Evolutionary conservation across 92 coral and sea anemone genomes (phyloP).

Genomic region (Actinostola sp.): DNA sequence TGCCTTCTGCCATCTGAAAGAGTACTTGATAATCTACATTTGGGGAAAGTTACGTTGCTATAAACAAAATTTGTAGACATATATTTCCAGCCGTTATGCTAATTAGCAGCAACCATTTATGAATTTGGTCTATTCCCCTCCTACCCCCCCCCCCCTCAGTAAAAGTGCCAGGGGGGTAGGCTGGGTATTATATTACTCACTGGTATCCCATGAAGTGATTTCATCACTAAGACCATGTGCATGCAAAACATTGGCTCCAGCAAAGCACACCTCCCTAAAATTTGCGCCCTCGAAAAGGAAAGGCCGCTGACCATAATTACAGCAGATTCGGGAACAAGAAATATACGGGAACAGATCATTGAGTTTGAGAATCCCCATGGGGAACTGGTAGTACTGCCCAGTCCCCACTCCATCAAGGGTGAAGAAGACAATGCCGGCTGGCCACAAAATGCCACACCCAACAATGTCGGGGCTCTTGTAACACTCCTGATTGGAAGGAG

Average conservation of each 20-base stretch:
- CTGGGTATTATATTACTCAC: background rate
- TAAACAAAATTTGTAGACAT: too few relatives aligned
- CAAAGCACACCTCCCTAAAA: constrained; percentile 58
- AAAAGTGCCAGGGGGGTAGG: background rate
- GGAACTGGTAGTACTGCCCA: constrained; percentile 72
- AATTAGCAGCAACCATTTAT: background rate
- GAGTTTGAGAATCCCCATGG: constrained; percentile 48
- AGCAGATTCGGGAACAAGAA: constrained; percentile 82
- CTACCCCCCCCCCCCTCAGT: background rate
- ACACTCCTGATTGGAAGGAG: constrained; percentile 65
- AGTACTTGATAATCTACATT: too few relatives aligned
- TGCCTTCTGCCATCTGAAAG: too few relatives aligned
- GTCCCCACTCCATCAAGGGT: constrained; percentile 94
- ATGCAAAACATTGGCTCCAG: constrained; percentile 74
- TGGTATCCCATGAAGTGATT: constrained; percentile 6
- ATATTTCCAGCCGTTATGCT: too few relatives aligned
- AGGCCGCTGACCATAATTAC: constrained; percentile 92
- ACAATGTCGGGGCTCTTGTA: constrained; percentile 87
- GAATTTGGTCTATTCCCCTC: background rate
- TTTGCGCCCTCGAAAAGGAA: constrained; percentile 89
- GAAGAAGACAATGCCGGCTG: constrained; percentile 87
- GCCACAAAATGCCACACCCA: constrained; percentile 91
- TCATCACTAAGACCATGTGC: constrained; percentile 44
- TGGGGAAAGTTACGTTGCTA: too few relatives aligned
- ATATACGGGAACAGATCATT: constrained; percentile 76